Percentiles rank a stretch among this genome's conserved stretches.
phyloP scores from a whole-genome alignment of 2,113 vertebrate species.

The Catharus bicknelli region DNA sequence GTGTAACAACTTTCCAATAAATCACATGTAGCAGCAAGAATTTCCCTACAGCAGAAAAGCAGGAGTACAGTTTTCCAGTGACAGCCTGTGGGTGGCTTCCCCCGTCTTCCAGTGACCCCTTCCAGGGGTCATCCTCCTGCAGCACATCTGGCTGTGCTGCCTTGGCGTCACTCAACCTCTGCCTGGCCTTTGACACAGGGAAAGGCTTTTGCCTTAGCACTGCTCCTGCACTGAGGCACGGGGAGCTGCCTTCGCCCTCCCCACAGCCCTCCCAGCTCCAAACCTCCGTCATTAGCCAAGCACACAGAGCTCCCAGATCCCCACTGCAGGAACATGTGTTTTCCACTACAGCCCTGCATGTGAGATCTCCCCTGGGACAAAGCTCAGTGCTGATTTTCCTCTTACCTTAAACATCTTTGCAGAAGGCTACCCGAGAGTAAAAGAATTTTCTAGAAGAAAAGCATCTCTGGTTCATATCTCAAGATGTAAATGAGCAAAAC shows the following conservation, averaged over 20 bases:
- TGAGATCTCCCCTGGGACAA: background rate
- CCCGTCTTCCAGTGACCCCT: background rate
- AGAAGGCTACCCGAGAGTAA: background rate
- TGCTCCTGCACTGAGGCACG: accelerated
- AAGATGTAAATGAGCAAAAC: background rate
- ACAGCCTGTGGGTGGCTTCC: slow-evolving; percentile 12
- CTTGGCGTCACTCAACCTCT: background rate
- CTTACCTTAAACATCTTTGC: background rate
- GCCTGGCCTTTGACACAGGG: background rate
- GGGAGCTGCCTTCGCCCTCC: background rate
- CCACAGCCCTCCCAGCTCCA: background rate
- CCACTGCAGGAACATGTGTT: background rate
- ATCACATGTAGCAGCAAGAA: background rate
- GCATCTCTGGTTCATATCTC: background rate
- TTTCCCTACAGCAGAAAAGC: background rate
- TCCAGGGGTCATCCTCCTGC: background rate
- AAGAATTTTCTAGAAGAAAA: background rate
- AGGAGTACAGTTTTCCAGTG: background rate
- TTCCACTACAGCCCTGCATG: background rate
- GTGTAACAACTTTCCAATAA: background rate
- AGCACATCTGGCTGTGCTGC: background rate
- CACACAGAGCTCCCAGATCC: background rate
- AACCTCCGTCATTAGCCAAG: background rate
- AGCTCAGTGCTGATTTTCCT: background rate
- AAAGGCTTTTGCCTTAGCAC: background rate